phyloP scores from a whole-genome alignment of 2,888 invertebrate genomes.

The Hemithea aestivaria region DNA sequence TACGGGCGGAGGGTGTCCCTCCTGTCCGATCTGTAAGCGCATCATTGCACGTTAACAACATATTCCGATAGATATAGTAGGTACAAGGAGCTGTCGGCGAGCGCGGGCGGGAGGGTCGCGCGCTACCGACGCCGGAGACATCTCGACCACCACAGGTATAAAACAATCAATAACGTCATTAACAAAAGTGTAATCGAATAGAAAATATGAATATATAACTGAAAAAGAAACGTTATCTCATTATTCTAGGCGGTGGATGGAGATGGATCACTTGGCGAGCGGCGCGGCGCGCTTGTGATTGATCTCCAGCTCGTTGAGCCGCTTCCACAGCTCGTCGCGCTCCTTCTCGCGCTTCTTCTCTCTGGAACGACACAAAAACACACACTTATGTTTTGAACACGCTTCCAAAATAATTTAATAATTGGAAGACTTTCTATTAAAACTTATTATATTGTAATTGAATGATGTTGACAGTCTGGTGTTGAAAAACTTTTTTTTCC shows the following conservation, averaged over 20 bases:
- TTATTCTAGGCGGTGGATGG: constrained; percentile 52
- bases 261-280: constrained; percentile 66
- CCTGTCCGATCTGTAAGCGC: constrained; percentile 17
- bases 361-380: constrained; percentile 64
- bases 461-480: no score
- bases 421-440: no score
- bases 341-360: constrained; percentile 97
- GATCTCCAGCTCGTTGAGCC: constrained; percentile 93
- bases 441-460: no score
- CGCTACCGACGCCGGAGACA: constrained; percentile 26
- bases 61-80: no score
- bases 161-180: constrained; percentile 72
- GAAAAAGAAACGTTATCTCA: constrained; percentile 69
- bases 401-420: no score
- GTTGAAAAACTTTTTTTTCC: no score
- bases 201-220: constrained; percentile 74
- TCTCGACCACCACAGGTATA: constrained; percentile 60
- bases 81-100: no score
- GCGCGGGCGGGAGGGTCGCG: no score
- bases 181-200: constrained; percentile 76
- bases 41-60: constrained; percentile 42
- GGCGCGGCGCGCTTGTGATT: constrained; percentile 73
- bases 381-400: no score
- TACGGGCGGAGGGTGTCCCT: constrained; percentile 48
- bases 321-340: constrained; percentile 98